These are phyloP conservation scores for Atrichornis clamosus DNA, from an alignment of 2,113 vertebrate species.

Conservation along the genomic window DNA sequence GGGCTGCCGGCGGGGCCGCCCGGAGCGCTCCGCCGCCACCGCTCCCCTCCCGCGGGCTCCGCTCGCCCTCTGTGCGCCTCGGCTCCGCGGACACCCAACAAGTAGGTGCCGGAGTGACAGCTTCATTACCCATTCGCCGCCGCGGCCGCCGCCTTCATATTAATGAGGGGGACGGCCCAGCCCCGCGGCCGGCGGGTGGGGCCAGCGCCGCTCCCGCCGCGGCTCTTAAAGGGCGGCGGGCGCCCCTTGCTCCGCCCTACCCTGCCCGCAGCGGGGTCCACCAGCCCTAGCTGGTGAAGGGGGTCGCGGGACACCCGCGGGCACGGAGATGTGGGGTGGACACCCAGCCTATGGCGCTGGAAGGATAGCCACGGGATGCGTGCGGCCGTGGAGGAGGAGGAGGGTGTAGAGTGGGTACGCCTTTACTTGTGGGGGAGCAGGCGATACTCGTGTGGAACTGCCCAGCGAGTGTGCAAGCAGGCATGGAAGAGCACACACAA, in stretches of 20 bases:
- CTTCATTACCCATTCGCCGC: constrained; percentile 65
- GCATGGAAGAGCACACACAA: accelerated
- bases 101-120: constrained; percentile 72
- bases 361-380: accelerated
- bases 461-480: accelerated
- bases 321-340: background rate
- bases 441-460: accelerated
- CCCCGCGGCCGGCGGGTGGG: constrained; percentile 19
- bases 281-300: background rate
- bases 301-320: background rate
- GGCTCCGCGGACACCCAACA: constrained; percentile 44
- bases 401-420: accelerated
- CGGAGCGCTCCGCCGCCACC: constrained; percentile 16
- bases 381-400: accelerated
- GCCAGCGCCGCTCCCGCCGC: constrained; percentile 27
- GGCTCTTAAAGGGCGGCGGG: constrained; percentile 52
- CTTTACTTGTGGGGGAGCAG: too few species aligned
- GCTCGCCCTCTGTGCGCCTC: constrained; percentile 31
- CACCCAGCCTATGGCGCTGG: accelerated
- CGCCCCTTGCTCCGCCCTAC: background rate
- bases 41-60: background rate
- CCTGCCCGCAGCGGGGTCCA: background rate
- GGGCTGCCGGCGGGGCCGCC: constrained; percentile 36
- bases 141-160: constrained; percentile 62
- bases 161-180: constrained; percentile 61